Percentiles rank a stretch among this genome's conserved stretches.
phyloP scores from a whole-genome alignment of 2,888 invertebrate species.

The Trichogramma dendrolimi region DNA sequence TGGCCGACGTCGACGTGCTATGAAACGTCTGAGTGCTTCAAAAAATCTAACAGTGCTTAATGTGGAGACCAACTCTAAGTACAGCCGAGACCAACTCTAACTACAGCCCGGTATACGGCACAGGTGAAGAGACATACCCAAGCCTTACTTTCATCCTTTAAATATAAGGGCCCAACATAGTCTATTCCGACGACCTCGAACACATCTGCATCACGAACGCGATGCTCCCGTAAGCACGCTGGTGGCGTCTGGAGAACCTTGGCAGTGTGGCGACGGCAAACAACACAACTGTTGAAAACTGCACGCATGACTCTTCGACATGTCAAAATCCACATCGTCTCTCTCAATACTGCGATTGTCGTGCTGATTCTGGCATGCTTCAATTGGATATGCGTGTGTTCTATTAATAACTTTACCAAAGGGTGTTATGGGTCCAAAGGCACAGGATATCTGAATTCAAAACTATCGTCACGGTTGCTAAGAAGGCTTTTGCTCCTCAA shows the following conservation, averaged over 20 bases:
- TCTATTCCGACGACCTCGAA: slow-evolving; percentile 38
- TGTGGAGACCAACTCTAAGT: too few species aligned
- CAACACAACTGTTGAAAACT: not conserved
- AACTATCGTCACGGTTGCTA: slow-evolving; percentile 9
- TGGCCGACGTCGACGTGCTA: too few species aligned
- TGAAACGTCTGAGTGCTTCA: too few species aligned
- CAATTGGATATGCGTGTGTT: not conserved
- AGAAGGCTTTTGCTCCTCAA: slow-evolving; percentile 21
- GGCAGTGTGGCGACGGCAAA: not conserved
- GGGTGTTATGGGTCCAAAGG: slow-evolving; percentile 6
- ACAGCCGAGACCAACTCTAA: too few species aligned
- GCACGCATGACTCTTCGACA: not conserved
- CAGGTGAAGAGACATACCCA: slow-evolving; percentile 47
- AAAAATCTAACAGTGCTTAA: too few species aligned
- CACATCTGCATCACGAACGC: slow-evolving; percentile 16
- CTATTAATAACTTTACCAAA: not conserved
- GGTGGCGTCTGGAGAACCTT: not conserved
- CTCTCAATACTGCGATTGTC: not conserved
- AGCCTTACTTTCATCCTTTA: slow-evolving; percentile 33
- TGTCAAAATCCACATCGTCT: slow-evolving; percentile 6
- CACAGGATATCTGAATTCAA: slow-evolving; percentile 9
- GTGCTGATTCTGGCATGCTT: slow-evolving; percentile 6
- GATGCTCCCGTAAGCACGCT: not conserved
- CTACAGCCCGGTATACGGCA: slow-evolving; percentile 41
- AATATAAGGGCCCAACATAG: slow-evolving; percentile 42